Evolutionary conservation across 2,113 vertebrate species (phyloP).

Genomic region (Athene cunicularia): DNA sequence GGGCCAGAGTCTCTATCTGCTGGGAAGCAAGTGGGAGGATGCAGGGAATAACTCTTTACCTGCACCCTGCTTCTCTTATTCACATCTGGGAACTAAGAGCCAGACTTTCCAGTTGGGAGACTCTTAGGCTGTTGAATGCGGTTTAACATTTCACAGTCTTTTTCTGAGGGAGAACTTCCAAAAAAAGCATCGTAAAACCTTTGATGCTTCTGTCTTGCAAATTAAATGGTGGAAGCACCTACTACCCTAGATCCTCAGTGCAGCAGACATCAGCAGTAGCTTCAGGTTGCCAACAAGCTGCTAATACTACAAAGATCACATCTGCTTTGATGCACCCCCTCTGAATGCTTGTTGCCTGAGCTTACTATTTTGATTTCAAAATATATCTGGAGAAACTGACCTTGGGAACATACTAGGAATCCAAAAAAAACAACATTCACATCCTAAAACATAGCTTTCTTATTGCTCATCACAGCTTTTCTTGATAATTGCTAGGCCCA

Average conservation of each 20-base stretch:
- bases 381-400: slow-evolving; percentile 1
- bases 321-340: not conserved
- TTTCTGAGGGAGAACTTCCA: not conserved
- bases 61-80: not conserved
- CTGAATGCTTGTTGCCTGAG: not conserved
- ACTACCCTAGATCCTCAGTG: not conserved
- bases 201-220: not conserved
- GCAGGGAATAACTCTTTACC: not conserved
- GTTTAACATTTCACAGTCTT: not conserved
- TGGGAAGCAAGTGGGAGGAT: not conserved
- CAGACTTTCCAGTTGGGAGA: not conserved
- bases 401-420: not conserved
- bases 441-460: slow-evolving; percentile 13
- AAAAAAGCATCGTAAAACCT: not conserved
- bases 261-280: not conserved
- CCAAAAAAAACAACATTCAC: not conserved
- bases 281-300: not conserved
- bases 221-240: not conserved
- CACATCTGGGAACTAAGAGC: rapidly evolving
- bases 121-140: rapidly evolving
- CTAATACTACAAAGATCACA: not conserved
- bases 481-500: not conserved
- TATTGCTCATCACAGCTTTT: not conserved
- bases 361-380: slow-evolving; percentile 27
- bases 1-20: not conserved